Percentiles rank a stretch among this genome's conserved stretches.
phyloP scores from a whole-genome alignment of 2,113 vertebrate species.

The Atlantisia rogersi region DNA sequence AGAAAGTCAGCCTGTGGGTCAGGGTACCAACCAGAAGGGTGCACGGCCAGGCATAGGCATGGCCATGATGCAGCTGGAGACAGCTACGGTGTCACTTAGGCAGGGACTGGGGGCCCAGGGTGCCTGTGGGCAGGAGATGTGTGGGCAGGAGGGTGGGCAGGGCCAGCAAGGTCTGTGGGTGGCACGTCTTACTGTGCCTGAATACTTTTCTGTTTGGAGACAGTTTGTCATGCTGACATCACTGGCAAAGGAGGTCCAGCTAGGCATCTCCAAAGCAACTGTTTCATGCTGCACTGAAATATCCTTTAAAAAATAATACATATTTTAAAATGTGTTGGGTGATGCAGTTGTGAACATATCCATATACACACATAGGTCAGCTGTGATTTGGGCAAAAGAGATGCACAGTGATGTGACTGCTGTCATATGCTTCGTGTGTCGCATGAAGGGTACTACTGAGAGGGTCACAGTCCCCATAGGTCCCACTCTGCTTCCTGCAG shows the following conservation, averaged over 20 bases:
- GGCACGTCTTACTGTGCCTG: not conserved
- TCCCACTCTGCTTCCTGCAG: not conserved
- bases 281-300: not conserved
- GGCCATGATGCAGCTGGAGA: not conserved
- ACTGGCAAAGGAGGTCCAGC: not conserved
- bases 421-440: not conserved
- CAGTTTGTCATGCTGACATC: not conserved
- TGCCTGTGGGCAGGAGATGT: not conserved
- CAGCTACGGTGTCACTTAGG: accelerated
- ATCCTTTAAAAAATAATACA: not conserved
- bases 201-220: not conserved
- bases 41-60: not conserved
- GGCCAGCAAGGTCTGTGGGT: not conserved
- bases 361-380: not conserved
- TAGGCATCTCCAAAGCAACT: not conserved
- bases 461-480: not conserved
- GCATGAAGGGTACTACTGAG: not conserved
- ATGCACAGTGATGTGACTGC: not conserved
- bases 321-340: not conserved
- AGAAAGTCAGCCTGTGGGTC: not conserved
- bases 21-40: not conserved
- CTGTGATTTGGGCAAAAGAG: not conserved
- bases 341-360: not conserved
- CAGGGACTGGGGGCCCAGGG: not conserved
- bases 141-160: not conserved